Base-by-base conservation (phyloP, 2,888 invertebrate genomes). In the Herminia tarsipennalis region DNA sequence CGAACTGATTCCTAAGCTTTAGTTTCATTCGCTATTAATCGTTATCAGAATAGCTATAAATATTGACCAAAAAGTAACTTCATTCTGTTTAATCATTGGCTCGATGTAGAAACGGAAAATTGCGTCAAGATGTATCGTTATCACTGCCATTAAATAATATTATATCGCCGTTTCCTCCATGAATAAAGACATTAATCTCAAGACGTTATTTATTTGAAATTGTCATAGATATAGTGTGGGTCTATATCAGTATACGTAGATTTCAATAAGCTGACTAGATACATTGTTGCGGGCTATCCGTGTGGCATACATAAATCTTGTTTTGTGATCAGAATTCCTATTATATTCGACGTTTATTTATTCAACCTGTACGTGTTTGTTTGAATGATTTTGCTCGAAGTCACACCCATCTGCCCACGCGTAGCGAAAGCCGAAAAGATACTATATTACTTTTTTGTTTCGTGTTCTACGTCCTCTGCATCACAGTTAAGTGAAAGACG, bases 281-380 rank as follows among this genome's bases (percentile, higher is more conserved):
- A 60, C 38, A 34, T 56, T 45, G 53, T 56, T 55, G 50, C 45
- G 24, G 17, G 21, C 47, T 56, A 43, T 61, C 43, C 36, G 30
- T 44, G 52, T 49, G 62, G 39, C 53, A 53, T 28, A 45, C 32
- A 61, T 57, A 50, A 66, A 64, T 66, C 66, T 58, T 49, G 58
- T 46, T 55, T 53, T 51, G 58, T 52, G 39, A 47, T 45, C 56
- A 53, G 13, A 46, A 50, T 53, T 63, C 16, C 47, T 49, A 54
- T 59, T 59, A 52, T 54, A 66, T 66, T 56, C 59, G 61, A 66
- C 64, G 46, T 54, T 62, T 77, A 74, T 80, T 73, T 78, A 76
- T 76, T 76, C 83, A 85, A 89, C 86, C 86, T 88, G 88, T 82
- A 82, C 78, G 62, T 83, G 79, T 81, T 78, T 80, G 76, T 78